Evolutionary conservation across 2,888 invertebrate species (phyloP), one percentile per base, ranked within the genome.

Genomic region (Parnassius apollo): DNA sequence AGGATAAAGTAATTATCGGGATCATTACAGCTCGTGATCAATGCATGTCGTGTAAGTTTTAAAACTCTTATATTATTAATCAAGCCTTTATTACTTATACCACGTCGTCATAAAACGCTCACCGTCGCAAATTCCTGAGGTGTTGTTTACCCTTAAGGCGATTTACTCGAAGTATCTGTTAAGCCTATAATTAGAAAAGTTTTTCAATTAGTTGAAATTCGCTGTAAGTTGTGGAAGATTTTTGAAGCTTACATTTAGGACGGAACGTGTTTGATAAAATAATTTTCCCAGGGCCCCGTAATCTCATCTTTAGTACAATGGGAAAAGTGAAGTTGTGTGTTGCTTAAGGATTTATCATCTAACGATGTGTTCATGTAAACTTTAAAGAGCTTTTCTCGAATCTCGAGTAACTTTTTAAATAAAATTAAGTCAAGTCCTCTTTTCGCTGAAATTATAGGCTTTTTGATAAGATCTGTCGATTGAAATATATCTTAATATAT

Each of bases 111-210:
- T 67, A 57, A 18, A 67, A 68, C 73, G 74, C 74, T 76, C 76
- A 76, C 80, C 79, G 78, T 80, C 70, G 81, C 76, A 75, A 83
- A 89, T 88, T 86, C 84, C 80, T 81, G 83, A 88, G 89, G 89
- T 90, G 88, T 87, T 90, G 88, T 89, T 89, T 90, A 86, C 86
- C 87, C 85, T 85, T 81, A 84, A 88, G 88, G 88, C 88, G 89
- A 91, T 91, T 89, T 89, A 83, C 87, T 86, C 83, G 76, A 87
- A 91, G 88, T 89, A 88, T 86, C 87, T 85, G 88, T 81, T 88
- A 87, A 91, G 89, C 82, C 86, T 89, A 90, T 91, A 91, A 91
- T 91, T 91, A 91, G 88, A 88, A 91, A 91, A 91, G 78, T 91
- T 91, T 91, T 91, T 91, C 89, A 90, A 91, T 91, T 91, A 91